A percentile compares a stretch with the other conserved stretches of the same genome.
phyloP scores from a whole-genome alignment of 2,113 vertebrate species.

The Notechis scutatus region DNA sequence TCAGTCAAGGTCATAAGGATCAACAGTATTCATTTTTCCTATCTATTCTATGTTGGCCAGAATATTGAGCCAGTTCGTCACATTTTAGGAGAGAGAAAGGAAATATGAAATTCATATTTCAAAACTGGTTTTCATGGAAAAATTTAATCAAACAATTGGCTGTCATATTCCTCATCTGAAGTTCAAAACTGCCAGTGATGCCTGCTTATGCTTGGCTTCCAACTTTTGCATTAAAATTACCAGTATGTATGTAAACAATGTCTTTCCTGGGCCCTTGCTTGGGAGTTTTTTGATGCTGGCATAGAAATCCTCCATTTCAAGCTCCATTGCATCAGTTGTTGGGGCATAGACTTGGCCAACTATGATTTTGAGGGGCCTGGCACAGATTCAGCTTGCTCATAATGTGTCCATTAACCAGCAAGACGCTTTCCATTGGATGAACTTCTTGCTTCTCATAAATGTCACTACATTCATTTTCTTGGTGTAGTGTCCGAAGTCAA shows the following conservation, averaged over 20 bases:
- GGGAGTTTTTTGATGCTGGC: background rate
- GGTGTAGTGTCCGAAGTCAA: background rate
- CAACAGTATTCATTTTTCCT: background rate
- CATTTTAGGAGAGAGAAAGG: background rate
- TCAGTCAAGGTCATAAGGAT: background rate
- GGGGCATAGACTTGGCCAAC: background rate
- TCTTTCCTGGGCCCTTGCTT: background rate
- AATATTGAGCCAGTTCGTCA: background rate
- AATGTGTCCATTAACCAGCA: background rate
- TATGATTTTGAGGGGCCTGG: background rate
- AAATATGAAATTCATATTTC: background rate
- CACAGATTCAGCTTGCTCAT: background rate
- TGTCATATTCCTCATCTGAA: background rate
- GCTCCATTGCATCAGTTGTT: background rate
- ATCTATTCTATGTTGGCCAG: background rate
- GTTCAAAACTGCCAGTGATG: background rate
- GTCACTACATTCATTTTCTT: background rate
- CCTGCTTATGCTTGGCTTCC: background rate
- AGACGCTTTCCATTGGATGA: background rate
- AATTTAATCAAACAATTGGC: background rate
- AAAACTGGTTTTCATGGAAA: background rate
- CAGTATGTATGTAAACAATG: background rate
- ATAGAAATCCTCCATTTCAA: background rate
- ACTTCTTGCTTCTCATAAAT: background rate
- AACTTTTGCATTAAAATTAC: background rate